These are phyloP conservation scores for Burhinus oedicnemus DNA, from an alignment of 2,113 vertebrate genomes.

Conservation along the genomic window DNA sequence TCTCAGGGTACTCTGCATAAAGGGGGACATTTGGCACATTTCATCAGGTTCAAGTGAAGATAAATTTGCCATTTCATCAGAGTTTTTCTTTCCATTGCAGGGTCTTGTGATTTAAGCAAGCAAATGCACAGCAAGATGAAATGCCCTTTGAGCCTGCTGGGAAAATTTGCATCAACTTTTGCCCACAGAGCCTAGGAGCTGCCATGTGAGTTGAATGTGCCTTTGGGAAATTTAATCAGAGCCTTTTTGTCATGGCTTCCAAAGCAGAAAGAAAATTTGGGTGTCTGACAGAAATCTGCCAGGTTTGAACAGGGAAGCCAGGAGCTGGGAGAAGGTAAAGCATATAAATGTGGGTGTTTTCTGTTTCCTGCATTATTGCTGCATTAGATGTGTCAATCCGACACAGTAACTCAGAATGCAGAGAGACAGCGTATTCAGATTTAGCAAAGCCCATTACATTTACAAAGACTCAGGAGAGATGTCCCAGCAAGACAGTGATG, in stretches of 20 bases:
- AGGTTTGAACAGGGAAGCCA: not conserved
- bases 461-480: slow-evolving; percentile 43
- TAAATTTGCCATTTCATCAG: not conserved
- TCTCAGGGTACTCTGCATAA: not conserved
- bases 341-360: not conserved
- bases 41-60: not conserved
- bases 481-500: slow-evolving; percentile 60
- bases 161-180: not conserved
- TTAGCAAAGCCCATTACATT: slow-evolving; percentile 2
- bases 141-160: not conserved
- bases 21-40: not conserved
- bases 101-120: not conserved
- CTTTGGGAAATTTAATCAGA: not conserved
- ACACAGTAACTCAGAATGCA: not conserved
- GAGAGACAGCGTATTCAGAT: not conserved
- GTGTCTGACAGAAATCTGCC: not conserved
- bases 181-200: not conserved
- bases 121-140: not conserved
- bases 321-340: not conserved
- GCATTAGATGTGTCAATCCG: not conserved
- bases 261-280: not conserved
- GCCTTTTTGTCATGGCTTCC: not conserved
- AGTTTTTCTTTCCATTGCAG: not conserved
- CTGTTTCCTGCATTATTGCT: not conserved
- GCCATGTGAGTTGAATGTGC: not conserved